A percentile compares a stretch with the other conserved stretches of the same genome.
Evolutionary conservation across 2,888 invertebrate genomes (phyloP).

Genomic region (Apotomis capreana): DNA sequence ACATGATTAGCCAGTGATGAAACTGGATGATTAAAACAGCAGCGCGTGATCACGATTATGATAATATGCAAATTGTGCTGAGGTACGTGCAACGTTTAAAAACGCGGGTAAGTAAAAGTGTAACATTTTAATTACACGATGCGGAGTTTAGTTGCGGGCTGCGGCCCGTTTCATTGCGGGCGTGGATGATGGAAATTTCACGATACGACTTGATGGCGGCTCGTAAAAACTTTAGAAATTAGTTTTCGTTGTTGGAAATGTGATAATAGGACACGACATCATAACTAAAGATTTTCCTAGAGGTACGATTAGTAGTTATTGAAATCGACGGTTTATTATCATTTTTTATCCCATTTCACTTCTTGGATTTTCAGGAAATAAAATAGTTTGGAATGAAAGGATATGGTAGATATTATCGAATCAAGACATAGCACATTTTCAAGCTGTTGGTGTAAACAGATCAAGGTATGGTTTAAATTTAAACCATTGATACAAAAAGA

Average conservation of each 20-base stretch:
- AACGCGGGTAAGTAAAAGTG: conserved; percentile 65
- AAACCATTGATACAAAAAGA: no score
- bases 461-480: no score
- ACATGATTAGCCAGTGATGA: conserved; percentile 43
- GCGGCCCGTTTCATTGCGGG: conserved; percentile 41
- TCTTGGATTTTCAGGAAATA: no score
- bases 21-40: conserved; percentile 43
- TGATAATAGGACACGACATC: conserved; percentile 5
- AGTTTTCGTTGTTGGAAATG: conserved; percentile 9
- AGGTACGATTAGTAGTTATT: neutral
- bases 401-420: no score
- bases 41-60: conserved; percentile 52
- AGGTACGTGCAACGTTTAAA: conserved; percentile 47
- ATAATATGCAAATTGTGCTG: conserved; percentile 63
- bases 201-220: conserved; percentile 28
- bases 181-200: conserved; percentile 33
- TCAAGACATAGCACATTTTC: no score
- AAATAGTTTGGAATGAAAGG: neutral
- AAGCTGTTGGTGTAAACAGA: no score
- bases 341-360: no score
- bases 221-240: conserved; percentile 23
- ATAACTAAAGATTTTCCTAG: neutral
- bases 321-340: neutral
- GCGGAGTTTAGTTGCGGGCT: conserved; percentile 54
- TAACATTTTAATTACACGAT: conserved; percentile 65